Conservation (phyloP, 2,888 invertebrate species). For the Brachynemurus nebulosus region DNA sequence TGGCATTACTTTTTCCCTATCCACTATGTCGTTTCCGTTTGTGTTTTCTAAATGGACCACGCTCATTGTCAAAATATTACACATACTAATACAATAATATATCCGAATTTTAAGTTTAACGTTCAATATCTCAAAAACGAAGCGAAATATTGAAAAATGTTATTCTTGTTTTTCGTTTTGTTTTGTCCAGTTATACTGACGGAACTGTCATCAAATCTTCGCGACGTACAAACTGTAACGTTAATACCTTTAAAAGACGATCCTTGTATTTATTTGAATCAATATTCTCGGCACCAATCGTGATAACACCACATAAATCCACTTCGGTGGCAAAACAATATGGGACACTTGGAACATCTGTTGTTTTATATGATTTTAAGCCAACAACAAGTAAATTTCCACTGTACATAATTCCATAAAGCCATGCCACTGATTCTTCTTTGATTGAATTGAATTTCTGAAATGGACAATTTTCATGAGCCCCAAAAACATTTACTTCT, state of each 20-base stretch:
- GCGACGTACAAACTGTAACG: too few relatives aligned
- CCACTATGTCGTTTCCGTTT: too few relatives aligned
- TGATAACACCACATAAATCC: conserved; percentile 61
- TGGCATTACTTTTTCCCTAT: too few relatives aligned
- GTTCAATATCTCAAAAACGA: too few relatives aligned
- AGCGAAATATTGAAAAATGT: too few relatives aligned
- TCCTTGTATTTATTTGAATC: conserved; percentile 46
- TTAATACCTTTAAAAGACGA: conserved; percentile 22
- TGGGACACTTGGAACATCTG: conserved; percentile 40
- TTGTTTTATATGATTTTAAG: conserved; percentile 46
- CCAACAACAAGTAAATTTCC: conserved; percentile 54
- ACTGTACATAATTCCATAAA: conserved; percentile 63
- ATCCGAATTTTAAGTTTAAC: too few relatives aligned
- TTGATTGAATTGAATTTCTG: conserved; percentile 53
- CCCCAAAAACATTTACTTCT: conserved; percentile 1
- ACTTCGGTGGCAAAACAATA: conserved; percentile 61
- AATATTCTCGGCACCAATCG: conserved; percentile 44
- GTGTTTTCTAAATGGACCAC: too few relatives aligned
- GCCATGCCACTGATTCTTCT: conserved; percentile 49
- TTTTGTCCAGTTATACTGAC: too few relatives aligned
- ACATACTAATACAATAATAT: too few relatives aligned
- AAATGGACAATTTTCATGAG: conserved; percentile 18
- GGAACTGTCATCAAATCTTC: too few relatives aligned
- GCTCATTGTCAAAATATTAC: too few relatives aligned
- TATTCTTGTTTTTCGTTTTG: too few relatives aligned